Evolutionary conservation across 2,113 vertebrate genomes (phyloP).

Genomic region (Crotalus horridus): DNA sequence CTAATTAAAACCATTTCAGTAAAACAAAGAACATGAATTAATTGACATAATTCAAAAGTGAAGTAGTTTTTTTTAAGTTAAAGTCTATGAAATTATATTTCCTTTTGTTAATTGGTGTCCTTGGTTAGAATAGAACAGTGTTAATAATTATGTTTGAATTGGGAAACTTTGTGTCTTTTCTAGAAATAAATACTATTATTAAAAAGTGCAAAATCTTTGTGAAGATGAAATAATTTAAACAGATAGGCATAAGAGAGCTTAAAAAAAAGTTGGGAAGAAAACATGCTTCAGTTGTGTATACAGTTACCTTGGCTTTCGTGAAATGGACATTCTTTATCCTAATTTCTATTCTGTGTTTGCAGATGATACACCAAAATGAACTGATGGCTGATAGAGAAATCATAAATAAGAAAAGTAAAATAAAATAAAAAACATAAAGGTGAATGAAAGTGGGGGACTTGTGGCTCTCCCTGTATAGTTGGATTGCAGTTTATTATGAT

Average conservation of each 20-base stretch:
- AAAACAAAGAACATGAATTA: not conserved
- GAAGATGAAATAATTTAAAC: conserved; percentile 72
- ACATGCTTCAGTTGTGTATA: conserved; percentile 51
- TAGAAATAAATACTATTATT: conserved; percentile 41
- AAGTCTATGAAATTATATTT: not conserved
- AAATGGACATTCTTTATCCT: conserved; percentile 61
- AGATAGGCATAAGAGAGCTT: conserved; percentile 71
- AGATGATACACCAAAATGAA: not conserved
- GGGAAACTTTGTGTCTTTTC: not conserved
- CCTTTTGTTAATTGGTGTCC: conserved; percentile 12
- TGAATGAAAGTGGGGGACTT: too few species aligned
- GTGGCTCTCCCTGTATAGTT: not conserved
- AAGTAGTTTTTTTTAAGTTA: not conserved
- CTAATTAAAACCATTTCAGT: not conserved
- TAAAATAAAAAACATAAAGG: not conserved
- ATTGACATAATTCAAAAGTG: not conserved
- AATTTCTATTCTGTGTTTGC: not conserved
- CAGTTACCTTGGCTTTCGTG: conserved; percentile 64
- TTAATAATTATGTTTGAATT: not conserved
- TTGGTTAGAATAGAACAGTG: not conserved
- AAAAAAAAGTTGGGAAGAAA: conserved; percentile 65
- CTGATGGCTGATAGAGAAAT: not conserved
- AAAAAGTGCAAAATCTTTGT: conserved; percentile 74
- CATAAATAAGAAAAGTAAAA: not conserved
- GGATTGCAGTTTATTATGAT: not conserved